phyloP scores from a whole-genome alignment of 2,797 vertebrate species.

The Ispidina lecontei region DNA sequence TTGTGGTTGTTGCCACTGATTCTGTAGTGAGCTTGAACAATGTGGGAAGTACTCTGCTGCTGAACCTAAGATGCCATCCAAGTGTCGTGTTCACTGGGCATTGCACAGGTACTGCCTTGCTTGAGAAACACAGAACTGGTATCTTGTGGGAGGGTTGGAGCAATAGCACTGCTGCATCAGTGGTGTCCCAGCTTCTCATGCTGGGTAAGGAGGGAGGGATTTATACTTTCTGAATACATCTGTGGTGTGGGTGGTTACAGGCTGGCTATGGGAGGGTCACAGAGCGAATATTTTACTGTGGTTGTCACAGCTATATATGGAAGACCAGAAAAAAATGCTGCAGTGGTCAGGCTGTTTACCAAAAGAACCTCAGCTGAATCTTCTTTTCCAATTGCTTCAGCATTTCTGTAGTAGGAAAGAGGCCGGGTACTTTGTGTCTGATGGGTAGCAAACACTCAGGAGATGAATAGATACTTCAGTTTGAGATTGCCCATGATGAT shows the following conservation, averaged over 20 bases:
- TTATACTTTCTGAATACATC: background rate
- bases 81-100: background rate
- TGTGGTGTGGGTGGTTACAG: background rate
- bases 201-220: background rate
- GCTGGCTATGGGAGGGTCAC: background rate
- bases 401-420: background rate
- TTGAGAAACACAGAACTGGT: background rate
- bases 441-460: background rate
- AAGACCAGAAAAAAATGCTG: background rate
- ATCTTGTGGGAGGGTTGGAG: background rate
- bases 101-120: background rate
- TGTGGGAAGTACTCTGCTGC: accelerated
- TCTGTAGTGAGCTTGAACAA: background rate
- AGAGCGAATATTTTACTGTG: background rate
- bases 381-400: background rate
- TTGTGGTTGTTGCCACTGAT: background rate
- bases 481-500: background rate
- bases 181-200: background rate
- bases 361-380: background rate
- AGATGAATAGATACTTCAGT: background rate
- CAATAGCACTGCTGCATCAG: background rate
- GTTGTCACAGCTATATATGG: conserved; percentile 51
- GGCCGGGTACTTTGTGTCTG: background rate
- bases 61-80: background rate
- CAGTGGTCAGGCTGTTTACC: background rate